These are phyloP conservation scores for Lagothrix lagotricha DNA, from an alignment of 2,797 vertebrate species.

Conservation along the genomic window DNA sequence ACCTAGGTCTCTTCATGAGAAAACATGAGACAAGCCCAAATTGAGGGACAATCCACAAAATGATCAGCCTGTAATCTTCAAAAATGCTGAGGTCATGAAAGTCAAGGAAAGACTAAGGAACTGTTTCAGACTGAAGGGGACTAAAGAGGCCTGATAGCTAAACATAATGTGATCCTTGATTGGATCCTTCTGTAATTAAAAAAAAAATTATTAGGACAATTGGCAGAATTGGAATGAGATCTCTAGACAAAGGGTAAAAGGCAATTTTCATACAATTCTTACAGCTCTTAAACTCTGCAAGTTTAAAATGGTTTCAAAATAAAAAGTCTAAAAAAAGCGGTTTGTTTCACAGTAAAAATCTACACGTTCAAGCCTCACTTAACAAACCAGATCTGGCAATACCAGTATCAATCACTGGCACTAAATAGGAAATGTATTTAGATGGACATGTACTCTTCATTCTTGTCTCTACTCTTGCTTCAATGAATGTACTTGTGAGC, in stretches of 20 bases:
- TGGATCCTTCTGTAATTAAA: not conserved
- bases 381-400: not conserved
- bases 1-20: slow-evolving; percentile 22
- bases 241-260: not conserved
- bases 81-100: slow-evolving; percentile 20
- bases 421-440: not conserved
- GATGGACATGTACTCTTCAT: not conserved
- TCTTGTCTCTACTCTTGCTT: not conserved
- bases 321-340: slow-evolving; percentile 18
- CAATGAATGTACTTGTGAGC: not conserved
- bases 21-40: slow-evolving; percentile 49
- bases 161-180: not conserved
- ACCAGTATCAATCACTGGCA: not conserved
- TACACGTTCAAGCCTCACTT: not conserved
- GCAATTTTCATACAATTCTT: not conserved
- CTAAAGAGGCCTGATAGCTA: not conserved
- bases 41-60: slow-evolving; percentile 44
- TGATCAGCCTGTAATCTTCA: slow-evolving; percentile 6
- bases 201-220: not conserved
- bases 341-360: slow-evolving; percentile 29
- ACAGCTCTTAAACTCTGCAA: not conserved
- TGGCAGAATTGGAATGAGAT: not conserved
- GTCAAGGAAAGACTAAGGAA: slow-evolving; percentile 10
- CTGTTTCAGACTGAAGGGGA: not conserved
- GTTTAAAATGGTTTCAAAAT: slow-evolving; percentile 35